A percentile compares a stretch with the other conserved stretches of the same genome.
Evolutionary conservation across 2,888 invertebrate genomes (phyloP).

Genomic region (Tanytarsus gracilentus): DNA sequence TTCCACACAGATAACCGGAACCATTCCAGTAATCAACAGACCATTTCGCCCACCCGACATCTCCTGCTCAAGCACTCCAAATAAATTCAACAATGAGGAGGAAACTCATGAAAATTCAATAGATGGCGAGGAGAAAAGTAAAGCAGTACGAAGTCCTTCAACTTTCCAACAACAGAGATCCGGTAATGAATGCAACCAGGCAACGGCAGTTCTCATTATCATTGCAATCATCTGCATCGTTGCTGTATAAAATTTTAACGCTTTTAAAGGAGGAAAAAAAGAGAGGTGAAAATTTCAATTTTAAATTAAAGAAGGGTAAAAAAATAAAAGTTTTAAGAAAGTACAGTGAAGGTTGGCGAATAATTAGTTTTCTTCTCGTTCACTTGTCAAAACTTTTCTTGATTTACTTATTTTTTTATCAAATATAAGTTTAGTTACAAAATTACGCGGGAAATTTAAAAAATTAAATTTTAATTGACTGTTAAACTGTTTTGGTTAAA

Average conservation of each 20-base stretch:
- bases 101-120: neutral
- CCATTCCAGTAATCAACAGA: conserved; percentile 2
- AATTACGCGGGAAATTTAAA: too few relatives aligned
- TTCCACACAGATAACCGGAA: conserved; percentile 17
- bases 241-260: neutral
- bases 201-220: neutral
- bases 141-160: conserved; percentile 1
- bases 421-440: too few relatives aligned
- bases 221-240: neutral
- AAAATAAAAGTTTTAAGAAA: too few relatives aligned
- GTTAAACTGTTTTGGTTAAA: too few relatives aligned
- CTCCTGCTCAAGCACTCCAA: neutral
- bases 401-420: too few relatives aligned
- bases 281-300: too few relatives aligned
- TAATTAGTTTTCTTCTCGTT: too few relatives aligned
- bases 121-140: neutral
- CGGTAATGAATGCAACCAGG: neutral
- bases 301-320: too few relatives aligned
- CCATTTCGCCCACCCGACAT: conserved; percentile 15
- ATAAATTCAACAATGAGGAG: neutral
- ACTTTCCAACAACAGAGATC: neutral
- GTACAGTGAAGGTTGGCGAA: too few relatives aligned
- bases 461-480: too few relatives aligned
- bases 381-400: too few relatives aligned
- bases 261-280: too few relatives aligned